Evolutionary conservation across 2,888 invertebrate genomes (phyloP).

Genomic region (Phyllotreta cruciferae): DNA sequence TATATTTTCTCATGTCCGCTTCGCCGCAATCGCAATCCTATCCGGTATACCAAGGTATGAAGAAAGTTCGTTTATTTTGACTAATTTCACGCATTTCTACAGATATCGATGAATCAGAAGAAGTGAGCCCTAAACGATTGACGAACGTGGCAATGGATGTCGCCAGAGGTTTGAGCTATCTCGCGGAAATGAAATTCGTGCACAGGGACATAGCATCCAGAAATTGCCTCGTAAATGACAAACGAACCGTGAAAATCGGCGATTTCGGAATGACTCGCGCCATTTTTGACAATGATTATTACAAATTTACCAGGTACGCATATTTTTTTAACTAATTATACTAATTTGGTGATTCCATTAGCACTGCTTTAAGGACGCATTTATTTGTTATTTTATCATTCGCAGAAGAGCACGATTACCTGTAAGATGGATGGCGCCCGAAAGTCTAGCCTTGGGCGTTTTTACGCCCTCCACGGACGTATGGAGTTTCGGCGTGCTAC

Average conservation of each 20-base stretch:
- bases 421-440: constrained; percentile 86
- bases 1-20: too few relatives aligned
- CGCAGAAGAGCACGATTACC: constrained; percentile 36
- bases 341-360: too few relatives aligned
- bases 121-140: constrained; percentile 68
- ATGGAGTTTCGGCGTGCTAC: constrained; percentile 88
- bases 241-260: constrained; percentile 77
- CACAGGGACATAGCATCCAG: constrained; percentile 86
- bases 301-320: constrained; percentile 80
- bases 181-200: constrained; percentile 84
- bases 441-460: constrained; percentile 80
- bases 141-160: constrained; percentile 90
- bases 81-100: background rate
- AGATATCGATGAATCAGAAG: constrained; percentile 66
- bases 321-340: too few relatives aligned
- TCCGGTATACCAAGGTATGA: too few relatives aligned
- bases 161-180: constrained; percentile 83
- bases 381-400: background rate
- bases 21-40: too few relatives aligned
- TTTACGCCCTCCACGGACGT: constrained; percentile 89
- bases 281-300: constrained; percentile 88
- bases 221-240: constrained; percentile 75
- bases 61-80: background rate
- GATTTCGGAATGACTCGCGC: constrained; percentile 94
- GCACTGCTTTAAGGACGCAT: constrained; percentile 40